Evolutionary conservation across 1,140 invertebrate genomes (phyloP).

Genomic region (Cotesia chilonis): DNA sequence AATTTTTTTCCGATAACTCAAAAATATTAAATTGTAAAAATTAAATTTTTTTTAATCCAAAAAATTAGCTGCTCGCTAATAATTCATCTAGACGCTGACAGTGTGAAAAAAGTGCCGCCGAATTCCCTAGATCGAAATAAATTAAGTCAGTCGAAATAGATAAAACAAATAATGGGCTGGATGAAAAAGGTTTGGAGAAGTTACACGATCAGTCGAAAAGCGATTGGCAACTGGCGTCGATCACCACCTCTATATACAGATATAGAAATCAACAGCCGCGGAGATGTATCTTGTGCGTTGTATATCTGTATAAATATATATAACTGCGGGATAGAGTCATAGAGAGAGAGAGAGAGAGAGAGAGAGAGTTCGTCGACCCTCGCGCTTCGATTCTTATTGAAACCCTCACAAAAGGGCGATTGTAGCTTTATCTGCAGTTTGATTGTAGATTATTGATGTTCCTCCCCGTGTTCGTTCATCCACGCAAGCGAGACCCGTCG

Average conservation of each 20-base stretch:
- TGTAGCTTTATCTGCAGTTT: constrained; percentile 66
- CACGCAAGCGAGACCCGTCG: constrained; percentile 59
- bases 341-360: constrained; percentile 27
- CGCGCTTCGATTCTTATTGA: constrained; percentile 58
- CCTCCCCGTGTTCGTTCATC: constrained; percentile 61
- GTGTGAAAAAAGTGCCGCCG: not conserved
- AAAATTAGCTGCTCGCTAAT: too few species aligned
- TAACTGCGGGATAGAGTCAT: constrained; percentile 51
- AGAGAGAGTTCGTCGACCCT: constrained; percentile 41
- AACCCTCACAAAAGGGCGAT: constrained; percentile 64
- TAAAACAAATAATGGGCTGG: not conserved
- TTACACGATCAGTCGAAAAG: constrained; percentile 32
- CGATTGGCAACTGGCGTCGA: constrained; percentile 34
- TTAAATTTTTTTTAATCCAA: not conserved
- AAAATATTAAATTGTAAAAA: too few species aligned
- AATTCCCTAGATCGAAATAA: not conserved
- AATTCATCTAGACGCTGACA: not conserved
- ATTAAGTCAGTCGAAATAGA: constrained; percentile 8
- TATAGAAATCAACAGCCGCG: not conserved
- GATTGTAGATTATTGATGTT: constrained; percentile 68
- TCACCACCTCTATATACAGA: not conserved
- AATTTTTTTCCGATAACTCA: too few species aligned
- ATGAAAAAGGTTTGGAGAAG: constrained; percentile 1
- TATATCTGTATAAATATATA: not conserved
- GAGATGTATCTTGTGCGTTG: too few species aligned